These are phyloP conservation scores for Protobothrops flavoviridis DNA, from an alignment of 2,113 vertebrate genomes.

Conservation along the genomic window DNA sequence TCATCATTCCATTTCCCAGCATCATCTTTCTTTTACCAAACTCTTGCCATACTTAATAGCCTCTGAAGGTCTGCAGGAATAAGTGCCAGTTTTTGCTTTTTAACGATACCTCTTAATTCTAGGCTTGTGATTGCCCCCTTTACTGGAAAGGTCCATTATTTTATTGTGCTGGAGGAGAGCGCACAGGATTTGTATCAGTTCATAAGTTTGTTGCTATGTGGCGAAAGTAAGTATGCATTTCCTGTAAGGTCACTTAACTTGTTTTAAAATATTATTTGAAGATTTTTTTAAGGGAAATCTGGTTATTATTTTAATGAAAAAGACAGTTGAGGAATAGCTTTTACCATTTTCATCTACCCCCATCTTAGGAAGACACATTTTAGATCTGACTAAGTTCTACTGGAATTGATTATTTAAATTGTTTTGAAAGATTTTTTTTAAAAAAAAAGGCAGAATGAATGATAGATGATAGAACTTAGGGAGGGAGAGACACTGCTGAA, in stretches of 20 bases:
- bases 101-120: slow-evolving; percentile 2
- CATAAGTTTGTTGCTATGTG: slow-evolving; percentile 97
- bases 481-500: not conserved
- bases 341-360: not conserved
- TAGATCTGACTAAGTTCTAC: not conserved
- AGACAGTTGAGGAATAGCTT: not conserved
- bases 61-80: slow-evolving; percentile 8
- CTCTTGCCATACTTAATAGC: not conserved
- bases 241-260: not conserved
- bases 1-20: not conserved
- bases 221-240: slow-evolving; percentile 86
- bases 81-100: slow-evolving; percentile 14
- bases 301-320: not conserved
- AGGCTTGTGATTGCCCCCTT: slow-evolving; percentile 93
- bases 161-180: slow-evolving; percentile 86
- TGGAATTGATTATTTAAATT: not conserved
- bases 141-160: slow-evolving; percentile 97
- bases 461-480: not conserved
- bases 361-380: not conserved
- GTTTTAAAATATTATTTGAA: not conserved
- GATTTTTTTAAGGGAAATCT: not conserved
- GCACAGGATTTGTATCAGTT: slow-evolving; percentile 89
- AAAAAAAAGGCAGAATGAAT: not conserved
- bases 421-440: not conserved
- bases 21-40: slow-evolving; percentile 19